phyloP scores from a whole-genome alignment of 2,888 invertebrate species.

The Drosophila fungiperda region DNA sequence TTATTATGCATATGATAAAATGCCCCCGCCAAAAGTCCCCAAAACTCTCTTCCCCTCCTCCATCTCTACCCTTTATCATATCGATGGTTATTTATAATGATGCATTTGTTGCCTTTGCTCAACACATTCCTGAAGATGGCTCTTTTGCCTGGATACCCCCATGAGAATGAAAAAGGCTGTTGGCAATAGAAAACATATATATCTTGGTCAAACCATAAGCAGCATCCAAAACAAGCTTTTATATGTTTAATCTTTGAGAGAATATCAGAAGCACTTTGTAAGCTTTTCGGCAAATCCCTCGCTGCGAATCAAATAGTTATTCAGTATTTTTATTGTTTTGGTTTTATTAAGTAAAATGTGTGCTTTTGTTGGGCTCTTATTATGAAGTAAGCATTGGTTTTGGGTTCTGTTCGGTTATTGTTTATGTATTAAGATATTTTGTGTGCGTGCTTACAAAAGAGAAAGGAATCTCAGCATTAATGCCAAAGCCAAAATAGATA shows the following conservation, averaged over 20 bases:
- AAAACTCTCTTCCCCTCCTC: neutral
- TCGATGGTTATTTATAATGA: conserved; percentile 9
- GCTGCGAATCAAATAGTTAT: neutral
- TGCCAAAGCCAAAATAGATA: conserved; percentile 42
- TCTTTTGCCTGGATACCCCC: neutral
- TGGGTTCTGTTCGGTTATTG: conserved; percentile 7
- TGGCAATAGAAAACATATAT: neutral
- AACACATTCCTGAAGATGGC: neutral
- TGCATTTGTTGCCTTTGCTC: conserved; percentile 10
- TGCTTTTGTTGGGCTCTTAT: conserved; percentile 10
- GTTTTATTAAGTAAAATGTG: neutral
- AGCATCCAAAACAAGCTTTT: neutral
- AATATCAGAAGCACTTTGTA: neutral
- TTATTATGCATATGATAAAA: conserved; percentile 15
- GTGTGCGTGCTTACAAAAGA: conserved; percentile 43
- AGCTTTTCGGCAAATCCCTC: neutral
- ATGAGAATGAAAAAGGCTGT: neutral
- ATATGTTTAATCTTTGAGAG: neutral
- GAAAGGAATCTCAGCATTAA: conserved; percentile 47
- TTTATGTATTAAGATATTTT: conserved; percentile 9
- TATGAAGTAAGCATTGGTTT: neutral
- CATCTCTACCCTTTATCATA: neutral
- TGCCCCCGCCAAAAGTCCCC: neutral
- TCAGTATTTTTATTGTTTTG: neutral
- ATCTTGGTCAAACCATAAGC: neutral